A percentile compares a stretch with the other conserved stretches of the same genome.
These are phyloP conservation scores for Notamacropus eugenii DNA, from an alignment of 2,797 vertebrate species.

Conservation along the genomic window DNA sequence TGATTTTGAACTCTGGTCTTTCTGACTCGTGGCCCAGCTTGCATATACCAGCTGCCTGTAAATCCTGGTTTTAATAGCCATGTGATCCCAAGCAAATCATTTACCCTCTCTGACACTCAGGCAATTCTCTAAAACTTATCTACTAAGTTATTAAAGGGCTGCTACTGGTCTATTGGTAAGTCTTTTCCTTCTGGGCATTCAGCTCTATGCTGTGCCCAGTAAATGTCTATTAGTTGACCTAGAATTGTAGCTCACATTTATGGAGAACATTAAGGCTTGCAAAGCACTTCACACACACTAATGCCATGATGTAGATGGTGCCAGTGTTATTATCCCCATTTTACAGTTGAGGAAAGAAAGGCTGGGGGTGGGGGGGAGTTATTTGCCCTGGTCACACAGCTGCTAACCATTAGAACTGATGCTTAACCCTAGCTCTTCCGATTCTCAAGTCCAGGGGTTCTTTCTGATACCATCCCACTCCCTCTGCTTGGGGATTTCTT, in stretches of 20 bases:
- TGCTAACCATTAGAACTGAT: not conserved
- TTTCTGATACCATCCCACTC: not conserved
- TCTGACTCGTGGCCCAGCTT: not conserved
- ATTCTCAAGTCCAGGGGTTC: not conserved
- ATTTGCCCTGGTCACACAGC: not conserved
- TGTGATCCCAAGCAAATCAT: not conserved
- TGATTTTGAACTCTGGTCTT: not conserved
- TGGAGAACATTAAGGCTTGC: not conserved
- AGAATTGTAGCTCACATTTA: not conserved
- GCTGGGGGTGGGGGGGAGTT: not conserved
- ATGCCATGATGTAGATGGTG: not conserved
- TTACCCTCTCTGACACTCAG: not conserved
- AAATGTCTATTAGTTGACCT: not conserved
- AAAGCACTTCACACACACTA: not conserved
- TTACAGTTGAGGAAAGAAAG: not conserved
- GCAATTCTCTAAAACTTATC: not conserved
- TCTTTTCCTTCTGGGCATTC: not conserved
- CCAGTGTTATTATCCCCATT: not conserved
- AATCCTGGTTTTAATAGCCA: not conserved
- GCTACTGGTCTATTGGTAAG: not conserved
- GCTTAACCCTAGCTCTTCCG: not conserved
- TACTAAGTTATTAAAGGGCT: not conserved
- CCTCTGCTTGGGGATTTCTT: not conserved
- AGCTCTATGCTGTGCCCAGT: not conserved
- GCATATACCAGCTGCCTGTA: not conserved